These are phyloP conservation scores for Achroia grisella DNA, from an alignment of 1,140 invertebrate species.

Conservation along the genomic window DNA sequence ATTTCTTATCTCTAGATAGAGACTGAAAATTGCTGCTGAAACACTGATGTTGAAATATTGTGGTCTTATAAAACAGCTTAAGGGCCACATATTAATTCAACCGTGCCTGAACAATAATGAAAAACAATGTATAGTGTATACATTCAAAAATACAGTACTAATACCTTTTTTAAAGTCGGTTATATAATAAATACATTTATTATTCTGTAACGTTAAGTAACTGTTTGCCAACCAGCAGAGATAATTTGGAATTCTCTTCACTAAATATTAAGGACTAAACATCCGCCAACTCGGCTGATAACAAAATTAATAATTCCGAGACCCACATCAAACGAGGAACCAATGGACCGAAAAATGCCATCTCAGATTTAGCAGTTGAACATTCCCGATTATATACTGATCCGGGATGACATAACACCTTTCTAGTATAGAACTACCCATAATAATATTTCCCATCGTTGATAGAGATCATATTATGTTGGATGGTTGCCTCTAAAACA, in stretches of 20 bases:
- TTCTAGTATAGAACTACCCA: slow-evolving; percentile 3
- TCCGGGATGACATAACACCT: slow-evolving; percentile 11
- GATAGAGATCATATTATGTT: neutral
- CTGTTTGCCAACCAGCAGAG: neutral
- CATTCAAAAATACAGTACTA: no score
- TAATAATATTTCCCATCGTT: neutral
- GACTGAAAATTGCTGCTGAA: no score
- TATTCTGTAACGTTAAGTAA: no score
- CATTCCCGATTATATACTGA: slow-evolving; percentile 14
- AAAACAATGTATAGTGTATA: no score
- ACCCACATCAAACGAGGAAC: slow-evolving; percentile 7
- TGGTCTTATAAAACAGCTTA: no score
- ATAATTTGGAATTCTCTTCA: neutral
- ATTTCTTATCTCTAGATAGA: no score
- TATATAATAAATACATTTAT: no score
- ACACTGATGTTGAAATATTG: no score
- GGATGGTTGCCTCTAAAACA: no score
- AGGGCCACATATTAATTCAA: no score
- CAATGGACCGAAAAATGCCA: slow-evolving; percentile 26
- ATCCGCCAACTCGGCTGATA: neutral
- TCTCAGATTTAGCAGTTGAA: slow-evolving; percentile 20
- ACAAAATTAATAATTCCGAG: slow-evolving; percentile 3
- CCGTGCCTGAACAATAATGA: no score
- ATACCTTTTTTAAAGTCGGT: no score
- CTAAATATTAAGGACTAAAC: neutral